phyloP scores from a whole-genome alignment of 2,888 invertebrate genomes.

The Troides oblongomaculatus region DNA sequence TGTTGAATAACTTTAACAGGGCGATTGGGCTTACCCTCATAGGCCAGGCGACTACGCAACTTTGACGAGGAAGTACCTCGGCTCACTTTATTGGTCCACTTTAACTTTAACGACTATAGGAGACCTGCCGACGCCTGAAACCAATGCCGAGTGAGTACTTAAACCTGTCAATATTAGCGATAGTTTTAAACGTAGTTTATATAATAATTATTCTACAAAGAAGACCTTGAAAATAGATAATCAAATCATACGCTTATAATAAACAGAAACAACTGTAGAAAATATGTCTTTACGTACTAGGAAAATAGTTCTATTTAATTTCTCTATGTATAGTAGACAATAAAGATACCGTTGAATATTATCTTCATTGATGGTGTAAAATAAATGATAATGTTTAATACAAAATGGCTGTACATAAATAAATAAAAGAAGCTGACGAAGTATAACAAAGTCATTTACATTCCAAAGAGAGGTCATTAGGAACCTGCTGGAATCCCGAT shows the following conservation, averaged over 20 bases:
- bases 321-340: too few relatives aligned
- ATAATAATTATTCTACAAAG: not conserved
- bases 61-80: constrained; percentile 94
- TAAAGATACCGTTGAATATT: too few relatives aligned
- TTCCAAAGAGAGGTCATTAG: constrained; percentile 19
- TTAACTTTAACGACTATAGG: constrained; percentile 97
- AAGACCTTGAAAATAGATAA: too few relatives aligned
- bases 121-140: constrained; percentile 96
- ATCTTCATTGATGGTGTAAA: not conserved
- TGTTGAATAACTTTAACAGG: constrained; percentile 66
- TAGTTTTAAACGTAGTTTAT: not conserved
- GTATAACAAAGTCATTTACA: constrained; percentile 16
- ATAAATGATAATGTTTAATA: not conserved
- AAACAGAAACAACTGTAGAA: too few relatives aligned
- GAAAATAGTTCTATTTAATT: too few relatives aligned
- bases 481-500: constrained; percentile 12
- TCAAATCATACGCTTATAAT: too few relatives aligned
- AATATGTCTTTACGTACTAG: too few relatives aligned
- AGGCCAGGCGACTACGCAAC: constrained; percentile 93
- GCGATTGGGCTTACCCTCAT: constrained; percentile 94
- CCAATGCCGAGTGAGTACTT: constrained; percentile 95
- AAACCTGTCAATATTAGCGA: not conserved
- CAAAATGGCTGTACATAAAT: not conserved
- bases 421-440: constrained; percentile 3
- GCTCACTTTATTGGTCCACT: constrained; percentile 98